Conservation (phyloP, 2,113 vertebrate species). For the Caranx melampygus region DNA sequence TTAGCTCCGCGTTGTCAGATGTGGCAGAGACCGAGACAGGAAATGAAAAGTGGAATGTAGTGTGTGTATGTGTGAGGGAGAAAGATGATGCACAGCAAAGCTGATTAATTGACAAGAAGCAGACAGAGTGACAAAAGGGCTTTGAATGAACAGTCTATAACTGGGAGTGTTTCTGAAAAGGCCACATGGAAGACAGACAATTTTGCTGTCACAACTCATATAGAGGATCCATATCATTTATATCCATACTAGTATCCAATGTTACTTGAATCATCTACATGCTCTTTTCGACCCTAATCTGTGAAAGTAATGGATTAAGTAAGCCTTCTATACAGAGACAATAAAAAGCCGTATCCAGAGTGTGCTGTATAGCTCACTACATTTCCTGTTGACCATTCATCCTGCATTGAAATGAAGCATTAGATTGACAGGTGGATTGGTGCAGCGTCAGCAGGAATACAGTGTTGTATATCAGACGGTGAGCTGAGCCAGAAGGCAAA, state of each 20-base stretch:
- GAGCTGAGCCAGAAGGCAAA: too few relatives aligned
- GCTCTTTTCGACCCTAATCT: background rate
- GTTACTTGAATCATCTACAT: background rate
- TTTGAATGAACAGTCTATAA: conserved; percentile 16
- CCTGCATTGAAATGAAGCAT: too few relatives aligned
- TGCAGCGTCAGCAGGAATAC: too few relatives aligned
- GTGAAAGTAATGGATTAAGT: too few relatives aligned
- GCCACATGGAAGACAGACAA: background rate
- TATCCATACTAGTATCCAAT: too few relatives aligned
- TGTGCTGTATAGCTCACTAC: too few relatives aligned
- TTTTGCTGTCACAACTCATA: conserved; percentile 11
- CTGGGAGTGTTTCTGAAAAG: background rate
- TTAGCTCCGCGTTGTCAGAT: conserved; percentile 49
- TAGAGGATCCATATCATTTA: background rate
- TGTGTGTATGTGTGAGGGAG: conserved; percentile 3
- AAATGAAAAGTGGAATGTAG: conserved; percentile 21
- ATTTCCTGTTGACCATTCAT: too few relatives aligned
- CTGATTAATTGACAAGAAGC: conserved; percentile 13
- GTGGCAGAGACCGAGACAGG: background rate
- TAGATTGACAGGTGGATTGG: too few relatives aligned
- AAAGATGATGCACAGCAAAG: conserved; percentile 19
- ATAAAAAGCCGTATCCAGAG: too few relatives aligned
- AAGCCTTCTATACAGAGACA: too few relatives aligned
- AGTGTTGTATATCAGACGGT: too few relatives aligned
- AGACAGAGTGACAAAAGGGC: conserved; percentile 7